phyloP scores from a whole-genome alignment of 2,888 invertebrate species.

The Cerastoderma edule region DNA sequence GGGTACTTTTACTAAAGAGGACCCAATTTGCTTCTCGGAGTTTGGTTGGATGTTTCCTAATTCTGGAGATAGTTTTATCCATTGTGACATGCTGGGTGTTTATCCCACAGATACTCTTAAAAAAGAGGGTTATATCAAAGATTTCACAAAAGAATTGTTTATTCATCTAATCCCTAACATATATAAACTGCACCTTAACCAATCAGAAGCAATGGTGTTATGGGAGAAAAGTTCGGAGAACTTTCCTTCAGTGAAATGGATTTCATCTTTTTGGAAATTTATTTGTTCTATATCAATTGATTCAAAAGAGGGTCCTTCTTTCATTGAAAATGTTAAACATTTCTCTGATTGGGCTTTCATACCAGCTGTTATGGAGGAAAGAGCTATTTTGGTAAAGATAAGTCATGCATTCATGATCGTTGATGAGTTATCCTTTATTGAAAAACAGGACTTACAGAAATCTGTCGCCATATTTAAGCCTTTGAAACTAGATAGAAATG shows the following conservation, averaged over 20 bases:
- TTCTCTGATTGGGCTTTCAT: constrained; percentile 4
- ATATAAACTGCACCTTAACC: not conserved
- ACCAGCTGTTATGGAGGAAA: not conserved
- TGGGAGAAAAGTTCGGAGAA: not conserved
- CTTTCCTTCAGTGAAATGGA: constrained; percentile 7
- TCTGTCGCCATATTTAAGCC: not conserved
- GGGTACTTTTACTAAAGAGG: not conserved
- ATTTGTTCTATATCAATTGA: not conserved
- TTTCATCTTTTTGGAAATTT: constrained; percentile 19
- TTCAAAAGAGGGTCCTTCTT: not conserved
- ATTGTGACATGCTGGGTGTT: not conserved
- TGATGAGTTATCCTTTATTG: not conserved
- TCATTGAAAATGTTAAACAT: not conserved
- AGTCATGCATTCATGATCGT: not conserved
- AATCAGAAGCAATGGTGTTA: not conserved
- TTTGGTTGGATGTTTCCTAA: constrained; percentile 21
- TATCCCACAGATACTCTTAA: not conserved
- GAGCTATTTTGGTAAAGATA: not conserved
- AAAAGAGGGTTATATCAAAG: constrained; percentile 9
- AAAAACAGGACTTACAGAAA: not conserved
- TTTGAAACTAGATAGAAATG: not conserved
- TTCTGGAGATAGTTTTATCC: not conserved
- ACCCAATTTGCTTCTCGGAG: constrained; percentile 1
- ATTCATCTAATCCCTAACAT: not conserved
- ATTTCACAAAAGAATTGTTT: constrained; percentile 5